Conservation (phyloP, 1,140 invertebrate genomes). For the Heliconius nattereri region DNA sequence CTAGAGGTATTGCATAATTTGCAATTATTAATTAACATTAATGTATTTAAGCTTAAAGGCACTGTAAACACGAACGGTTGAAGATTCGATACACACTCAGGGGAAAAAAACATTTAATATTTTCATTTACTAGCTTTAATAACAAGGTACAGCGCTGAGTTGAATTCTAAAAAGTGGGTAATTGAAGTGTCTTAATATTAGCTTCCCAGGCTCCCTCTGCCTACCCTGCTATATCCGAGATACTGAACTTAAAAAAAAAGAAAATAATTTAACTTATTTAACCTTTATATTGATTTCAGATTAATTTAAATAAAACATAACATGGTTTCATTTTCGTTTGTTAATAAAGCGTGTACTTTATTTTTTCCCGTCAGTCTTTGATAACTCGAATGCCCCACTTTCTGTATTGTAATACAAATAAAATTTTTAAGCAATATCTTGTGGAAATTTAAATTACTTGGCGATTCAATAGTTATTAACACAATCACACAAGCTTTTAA, state of each 20-base stretch:
- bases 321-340: not conserved
- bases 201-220: too few relatives aligned
- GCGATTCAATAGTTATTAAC: slow-evolving; percentile 5
- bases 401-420: slow-evolving; percentile 3
- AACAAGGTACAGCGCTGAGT: too few relatives aligned
- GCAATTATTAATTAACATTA: not conserved
- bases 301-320: slow-evolving; percentile 1
- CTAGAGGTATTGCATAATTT: not conserved
- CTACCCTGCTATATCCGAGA: too few relatives aligned
- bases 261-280: too few relatives aligned
- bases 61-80: too few relatives aligned
- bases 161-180: too few relatives aligned
- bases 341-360: not conserved
- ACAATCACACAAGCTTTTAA: not conserved
- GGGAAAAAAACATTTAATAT: too few relatives aligned
- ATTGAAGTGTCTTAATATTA: too few relatives aligned
- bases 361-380: not conserved
- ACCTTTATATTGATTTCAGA: not conserved
- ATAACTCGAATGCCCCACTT: not conserved
- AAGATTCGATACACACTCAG: too few relatives aligned
- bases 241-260: too few relatives aligned
- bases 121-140: too few relatives aligned
- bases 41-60: not conserved
- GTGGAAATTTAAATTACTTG: not conserved
- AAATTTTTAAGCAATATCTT: not conserved